Base-by-base conservation (phyloP, 1,140 invertebrate genomes). In the Uloborus diversus region DNA sequence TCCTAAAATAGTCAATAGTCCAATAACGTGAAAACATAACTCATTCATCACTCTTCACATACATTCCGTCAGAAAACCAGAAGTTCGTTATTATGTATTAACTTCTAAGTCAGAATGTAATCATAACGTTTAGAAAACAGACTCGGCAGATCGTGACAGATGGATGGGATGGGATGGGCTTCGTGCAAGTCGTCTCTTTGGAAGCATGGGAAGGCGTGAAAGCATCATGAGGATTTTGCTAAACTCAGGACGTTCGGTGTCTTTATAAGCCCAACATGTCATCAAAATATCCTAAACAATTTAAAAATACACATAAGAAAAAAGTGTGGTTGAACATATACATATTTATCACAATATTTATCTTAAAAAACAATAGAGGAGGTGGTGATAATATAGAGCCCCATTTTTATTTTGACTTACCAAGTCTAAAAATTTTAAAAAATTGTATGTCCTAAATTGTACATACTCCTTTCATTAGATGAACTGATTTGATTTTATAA, bases 101-200 rank as follows among this genome's bases (percentile, higher is more conserved):
- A 42, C 17, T 42, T 42, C 37, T 42, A 42, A 42, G 37, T 17
- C 9, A 42, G 37, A 42, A 42, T 42, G 37, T 42, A 13, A n/a
- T n/a, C n/a, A 13, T 42, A 17, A 42, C 9, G 37, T 9, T 84
- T 20, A 96, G 89, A 96, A 96, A 83, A 96, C 94, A 62, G 94
- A 95, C 89, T 96, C 94, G 27, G 95, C 94, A 42, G 95, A 96
- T 82, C 94, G 91, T 32, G 94, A 96, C 82, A 97, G 89, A 86
- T 97, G 95, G 83, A 96, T 92, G 23, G 97, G 97, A 91, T 99
- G 97, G 76, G 97, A 99, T 78, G 98, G 98, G 87, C 95, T 98
- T 80, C 98, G 92, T 23, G 95, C 94, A 79, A 99, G 90, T 73
- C 96, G 90, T 89, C 98, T 98, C 85, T 94, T 94, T 59, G 96